These are phyloP conservation scores for Brienomyrus longianalis DNA, from an alignment of 2,113 vertebrate species.

Conservation along the genomic window DNA sequence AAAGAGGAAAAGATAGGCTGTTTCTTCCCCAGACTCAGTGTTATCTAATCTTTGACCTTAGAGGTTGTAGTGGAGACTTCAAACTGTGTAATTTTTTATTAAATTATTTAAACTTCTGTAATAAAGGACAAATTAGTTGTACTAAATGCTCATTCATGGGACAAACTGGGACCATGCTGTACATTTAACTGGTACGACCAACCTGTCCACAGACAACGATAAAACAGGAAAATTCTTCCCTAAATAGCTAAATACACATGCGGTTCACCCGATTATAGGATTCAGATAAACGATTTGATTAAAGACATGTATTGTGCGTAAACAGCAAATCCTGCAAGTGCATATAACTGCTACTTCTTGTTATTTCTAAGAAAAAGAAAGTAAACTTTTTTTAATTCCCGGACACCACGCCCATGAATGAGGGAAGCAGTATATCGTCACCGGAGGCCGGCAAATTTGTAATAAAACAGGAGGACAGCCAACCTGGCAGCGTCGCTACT, in stretches of 20 bases:
- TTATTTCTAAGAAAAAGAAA: not conserved
- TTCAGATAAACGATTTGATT: not conserved
- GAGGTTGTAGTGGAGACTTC: not conserved
- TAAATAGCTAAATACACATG: not conserved
- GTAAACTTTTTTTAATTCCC: not conserved
- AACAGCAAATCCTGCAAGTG: not conserved
- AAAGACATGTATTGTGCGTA: not conserved
- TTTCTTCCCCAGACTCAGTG: not conserved
- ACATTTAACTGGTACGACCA: not conserved
- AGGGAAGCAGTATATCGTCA: not conserved
- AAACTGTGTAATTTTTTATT: not conserved
- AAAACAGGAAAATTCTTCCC: not conserved
- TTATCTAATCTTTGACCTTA: not conserved
- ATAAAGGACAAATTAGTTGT: not conserved
- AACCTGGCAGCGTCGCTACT: too few species aligned
- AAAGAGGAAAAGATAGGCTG: not conserved
- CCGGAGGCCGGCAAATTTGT: not conserved
- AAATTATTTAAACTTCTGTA: not conserved
- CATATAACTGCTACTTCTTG: not conserved
- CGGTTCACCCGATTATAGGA: not conserved
- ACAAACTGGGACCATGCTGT: not conserved
- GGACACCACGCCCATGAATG: not conserved
- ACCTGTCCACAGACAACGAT: not conserved
- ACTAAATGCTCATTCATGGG: not conserved
- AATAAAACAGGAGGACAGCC: conserved; percentile 11